phyloP scores from a whole-genome alignment of 2,888 invertebrate species.

The Pinctada fucata region DNA sequence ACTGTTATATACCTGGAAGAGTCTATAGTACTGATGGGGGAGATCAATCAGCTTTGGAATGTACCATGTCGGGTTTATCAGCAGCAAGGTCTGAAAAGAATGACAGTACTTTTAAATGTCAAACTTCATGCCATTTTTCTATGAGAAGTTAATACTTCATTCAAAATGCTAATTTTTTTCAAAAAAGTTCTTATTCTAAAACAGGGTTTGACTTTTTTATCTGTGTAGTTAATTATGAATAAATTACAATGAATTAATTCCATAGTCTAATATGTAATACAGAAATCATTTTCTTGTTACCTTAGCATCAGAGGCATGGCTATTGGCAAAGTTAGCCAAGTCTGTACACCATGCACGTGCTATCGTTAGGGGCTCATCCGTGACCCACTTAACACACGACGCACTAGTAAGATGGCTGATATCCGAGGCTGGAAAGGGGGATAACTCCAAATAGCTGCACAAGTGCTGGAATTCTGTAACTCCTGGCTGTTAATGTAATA shows the following conservation, averaged over 20 bases:
- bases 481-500: slow-evolving; percentile 30
- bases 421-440: slow-evolving; percentile 33
- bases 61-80: slow-evolving; percentile 76
- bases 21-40: slow-evolving; percentile 93
- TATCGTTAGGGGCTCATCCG: slow-evolving; percentile 74
- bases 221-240: too few relatives aligned
- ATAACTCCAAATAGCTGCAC: slow-evolving; percentile 61
- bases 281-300: slow-evolving; percentile 53
- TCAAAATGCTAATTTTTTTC: too few relatives aligned
- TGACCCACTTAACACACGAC: slow-evolving; percentile 67
- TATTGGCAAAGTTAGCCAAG: slow-evolving; percentile 80
- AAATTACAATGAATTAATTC: too few relatives aligned
- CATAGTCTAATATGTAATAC: too few relatives aligned
- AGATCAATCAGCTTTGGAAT: slow-evolving; percentile 89
- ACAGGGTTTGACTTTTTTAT: too few relatives aligned
- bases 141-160: too few relatives aligned
- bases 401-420: slow-evolving; percentile 40
- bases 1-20: slow-evolving; percentile 95
- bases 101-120: neutral
- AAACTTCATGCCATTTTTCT: neutral
- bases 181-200: too few relatives aligned
- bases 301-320: slow-evolving; percentile 81
- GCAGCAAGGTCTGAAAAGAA: slow-evolving; percentile 62
- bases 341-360: slow-evolving; percentile 84
- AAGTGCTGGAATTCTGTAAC: slow-evolving; percentile 65